These are phyloP conservation scores for Pangasius mekongensis DNA, from an alignment of 2,797 vertebrate genomes.

Conservation along the genomic window DNA sequence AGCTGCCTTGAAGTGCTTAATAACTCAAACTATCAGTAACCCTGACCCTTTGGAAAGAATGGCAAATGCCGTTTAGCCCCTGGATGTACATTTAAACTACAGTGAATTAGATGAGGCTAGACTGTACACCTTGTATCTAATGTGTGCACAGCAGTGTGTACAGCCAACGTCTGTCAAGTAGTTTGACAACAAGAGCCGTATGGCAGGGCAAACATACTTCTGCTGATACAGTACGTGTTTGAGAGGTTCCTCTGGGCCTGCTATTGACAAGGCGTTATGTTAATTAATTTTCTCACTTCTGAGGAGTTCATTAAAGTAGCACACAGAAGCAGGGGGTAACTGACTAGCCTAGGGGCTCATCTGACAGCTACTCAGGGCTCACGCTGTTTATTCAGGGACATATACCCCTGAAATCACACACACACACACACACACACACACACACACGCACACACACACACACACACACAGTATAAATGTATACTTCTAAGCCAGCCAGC, in stretches of 20 bases:
- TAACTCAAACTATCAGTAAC: not conserved
- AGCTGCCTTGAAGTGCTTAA: not conserved
- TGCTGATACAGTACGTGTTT: not conserved
- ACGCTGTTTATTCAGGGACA: slow-evolving; percentile 35
- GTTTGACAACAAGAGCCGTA: not conserved
- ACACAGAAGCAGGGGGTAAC: slow-evolving; percentile 42
- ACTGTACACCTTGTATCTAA: not conserved
- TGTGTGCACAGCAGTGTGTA: not conserved
- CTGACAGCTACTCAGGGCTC: slow-evolving; percentile 41
- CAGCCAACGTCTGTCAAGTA: not conserved
- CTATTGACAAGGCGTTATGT: slow-evolving; percentile 35
- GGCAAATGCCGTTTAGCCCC: not conserved
- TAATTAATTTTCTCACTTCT: slow-evolving; percentile 48
- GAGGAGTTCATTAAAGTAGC: slow-evolving; percentile 50
- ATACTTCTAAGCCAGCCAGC: slow-evolving; percentile 1
- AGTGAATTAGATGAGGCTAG: not conserved
- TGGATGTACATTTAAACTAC: not conserved
- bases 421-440: not conserved
- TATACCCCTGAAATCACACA: slow-evolving; percentile 4
- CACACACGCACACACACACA: not conserved
- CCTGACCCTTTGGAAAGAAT: not conserved
- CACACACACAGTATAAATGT: not conserved
- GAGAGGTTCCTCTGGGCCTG: slow-evolving; percentile 37
- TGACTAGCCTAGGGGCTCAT: slow-evolving; percentile 40
- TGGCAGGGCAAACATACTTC: slow-evolving; percentile 4